Base-by-base conservation (phyloP, 2,113 vertebrate genomes). In the Athene noctua region DNA sequence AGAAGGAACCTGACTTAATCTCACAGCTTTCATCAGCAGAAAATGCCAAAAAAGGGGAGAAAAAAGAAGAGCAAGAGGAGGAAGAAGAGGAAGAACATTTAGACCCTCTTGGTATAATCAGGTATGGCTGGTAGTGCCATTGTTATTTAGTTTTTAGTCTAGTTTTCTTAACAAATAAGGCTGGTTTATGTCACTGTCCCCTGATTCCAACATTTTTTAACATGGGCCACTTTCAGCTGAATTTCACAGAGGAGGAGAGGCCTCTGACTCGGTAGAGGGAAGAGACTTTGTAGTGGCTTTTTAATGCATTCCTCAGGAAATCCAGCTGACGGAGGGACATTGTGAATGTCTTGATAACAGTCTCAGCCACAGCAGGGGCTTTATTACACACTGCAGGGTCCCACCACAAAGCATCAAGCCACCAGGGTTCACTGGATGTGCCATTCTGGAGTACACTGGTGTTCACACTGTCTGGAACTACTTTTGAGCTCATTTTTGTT, bases 61-160 rank as follows among this genome's bases (percentile, higher is more conserved):
- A 63, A 58, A 80, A 94, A 26, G 84, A 97, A 19, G 83, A 96
- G 12, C 95, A 94, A 15, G 97, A 98, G 19, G 97, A 97, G 15
- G 97, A 98, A 32, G 96, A 97, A 32, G 97, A 97, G 26, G 98
- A 98, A n/a, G 98, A 98, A 73, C 94, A 71, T 9, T 83, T 98
- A 79, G 99, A 99, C 46, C 99, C 98, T 25, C 97, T 99, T 94
- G 98, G 98, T 77, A 98, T 98, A 95, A 96, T 98, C 51, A 98
- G 98, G 99, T 99, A 97, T 80, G 97, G 61, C 38, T 89, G 55
- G 49, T 55, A 21, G 46, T 87, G 38, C 49, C 40, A 47, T 86
- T 30, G 11, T 67, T 71, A 14, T 22, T 91, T 85, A 32, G 8
- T 32, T 81, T 87, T 79, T 84, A 75, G 44, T 14, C 25, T 67